These are phyloP conservation scores for Struthio camelus DNA, from an alignment of 2,113 vertebrate genomes.

Conservation along the genomic window DNA sequence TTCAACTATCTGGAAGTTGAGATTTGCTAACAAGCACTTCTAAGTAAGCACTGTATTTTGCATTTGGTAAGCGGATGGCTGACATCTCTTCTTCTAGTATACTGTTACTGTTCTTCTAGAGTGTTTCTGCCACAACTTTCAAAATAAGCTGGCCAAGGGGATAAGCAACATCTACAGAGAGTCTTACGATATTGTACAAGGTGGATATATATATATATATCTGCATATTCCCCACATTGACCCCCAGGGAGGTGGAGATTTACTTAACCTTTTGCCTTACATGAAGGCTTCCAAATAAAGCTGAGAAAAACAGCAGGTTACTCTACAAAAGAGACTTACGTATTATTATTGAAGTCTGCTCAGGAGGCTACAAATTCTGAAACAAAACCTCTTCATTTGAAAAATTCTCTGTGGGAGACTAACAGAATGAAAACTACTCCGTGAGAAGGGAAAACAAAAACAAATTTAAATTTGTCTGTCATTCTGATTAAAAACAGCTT, in stretches of 20 bases:
- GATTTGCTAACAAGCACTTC: not conserved
- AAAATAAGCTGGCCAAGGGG: not conserved
- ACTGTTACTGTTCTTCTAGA: not conserved
- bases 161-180: not conserved
- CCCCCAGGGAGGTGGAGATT: not conserved
- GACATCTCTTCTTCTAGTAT: not conserved
- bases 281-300: constrained; percentile 49
- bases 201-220: not conserved
- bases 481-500: constrained; percentile 40
- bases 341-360: constrained; percentile 51
- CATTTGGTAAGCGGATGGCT: not conserved
- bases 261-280: constrained; percentile 1
- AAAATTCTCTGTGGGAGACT: constrained; percentile 61
- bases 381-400: constrained; percentile 54
- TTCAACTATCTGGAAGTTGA: not conserved
- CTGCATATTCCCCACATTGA: not conserved
- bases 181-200: not conserved
- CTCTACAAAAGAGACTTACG: not conserved
- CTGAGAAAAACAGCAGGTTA: constrained; percentile 1
- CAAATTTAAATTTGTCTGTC: constrained; percentile 38
- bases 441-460: constrained; percentile 27
- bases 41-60: not conserved
- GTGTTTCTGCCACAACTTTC: not conserved
- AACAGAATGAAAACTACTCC: constrained; percentile 58
- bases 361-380: constrained; percentile 51